Conservation (phyloP, 2,797 vertebrate genomes). For the Iguana delicatissima region DNA sequence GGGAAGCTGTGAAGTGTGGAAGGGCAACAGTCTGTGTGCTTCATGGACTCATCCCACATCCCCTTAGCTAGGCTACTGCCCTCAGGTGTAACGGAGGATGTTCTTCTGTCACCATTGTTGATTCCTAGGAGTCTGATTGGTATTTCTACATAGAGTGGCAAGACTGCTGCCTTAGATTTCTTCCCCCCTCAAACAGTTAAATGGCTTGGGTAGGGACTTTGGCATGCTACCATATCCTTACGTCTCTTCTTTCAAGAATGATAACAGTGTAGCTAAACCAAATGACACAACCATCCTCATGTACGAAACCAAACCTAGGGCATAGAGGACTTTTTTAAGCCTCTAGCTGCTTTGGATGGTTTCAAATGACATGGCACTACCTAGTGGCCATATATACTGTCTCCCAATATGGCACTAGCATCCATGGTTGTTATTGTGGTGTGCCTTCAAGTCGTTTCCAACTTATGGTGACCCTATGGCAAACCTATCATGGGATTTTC, state of each 20-base stretch:
- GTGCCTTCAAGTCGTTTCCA: too few species aligned
- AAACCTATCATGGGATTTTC: too few species aligned
- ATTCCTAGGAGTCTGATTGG: background rate
- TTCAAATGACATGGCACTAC: background rate
- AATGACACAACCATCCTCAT: too few species aligned
- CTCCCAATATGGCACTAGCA: background rate
- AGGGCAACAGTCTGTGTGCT: too few species aligned
- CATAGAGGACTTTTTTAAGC: background rate
- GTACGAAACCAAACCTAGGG: background rate
- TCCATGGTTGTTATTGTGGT: background rate
- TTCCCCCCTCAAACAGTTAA: background rate
- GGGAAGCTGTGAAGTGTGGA: background rate
- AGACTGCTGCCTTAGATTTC: too few species aligned
- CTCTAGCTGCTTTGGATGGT: background rate
- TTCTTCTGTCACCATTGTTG: background rate
- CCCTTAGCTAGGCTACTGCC: background rate
- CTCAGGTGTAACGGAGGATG: background rate
- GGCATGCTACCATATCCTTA: slow-evolving; percentile 1
- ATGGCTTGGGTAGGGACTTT: background rate
- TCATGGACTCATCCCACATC: background rate
- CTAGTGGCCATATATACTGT: background rate
- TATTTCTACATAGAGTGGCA: too few species aligned
- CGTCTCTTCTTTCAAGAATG: background rate
- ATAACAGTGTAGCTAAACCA: background rate
- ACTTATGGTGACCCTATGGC: too few species aligned